Base-by-base conservation (phyloP, 2,888 invertebrate genomes). In the Gonocerus acuteangulatus region DNA sequence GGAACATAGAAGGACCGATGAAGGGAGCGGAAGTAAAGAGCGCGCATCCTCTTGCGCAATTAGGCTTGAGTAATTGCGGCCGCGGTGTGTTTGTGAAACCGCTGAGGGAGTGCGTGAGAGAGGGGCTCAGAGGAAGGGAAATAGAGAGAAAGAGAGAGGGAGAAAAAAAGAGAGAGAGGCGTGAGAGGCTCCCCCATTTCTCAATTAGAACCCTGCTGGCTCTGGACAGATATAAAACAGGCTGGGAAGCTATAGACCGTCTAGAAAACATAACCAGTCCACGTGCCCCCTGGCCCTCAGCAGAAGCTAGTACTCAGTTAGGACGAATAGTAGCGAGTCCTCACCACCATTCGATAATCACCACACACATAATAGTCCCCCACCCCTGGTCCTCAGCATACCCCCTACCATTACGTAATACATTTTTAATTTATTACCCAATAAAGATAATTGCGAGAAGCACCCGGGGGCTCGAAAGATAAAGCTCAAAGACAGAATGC, bases 181-280 rank as follows among this genome's bases (percentile, higher is more conserved):
- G 3, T 2, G 3, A 4, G 51, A 34, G 19, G 34, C 34, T 51
- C 51, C 51, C 48, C 51, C 51, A 51, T 51, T 51, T 51, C 51
- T 51, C 51, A 51, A 51, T 51, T 51, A 51, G 51, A 19, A 19
- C 2, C 6, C 34, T n/a, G 7, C 34, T 34, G 16, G n/a, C 34
- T 34, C n/a, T 16, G 16, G 18, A 42, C 42, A 51, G 51, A 51
- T 51, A 54, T 44, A 54, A 54, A 44, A 54, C 54, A 54, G 42
- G 22, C 36, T 21, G 16, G 18, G 48, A 16, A 48, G 7, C 22
- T 54, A 54, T 42, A 22, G 2, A 1, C 16, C 54, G 54, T 2
- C 1, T 21, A 2, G 54, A 42, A 42, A 54, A 54, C 54, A 54
- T 54, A 3, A 2, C 7, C 1, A 21, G 7, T 13, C 54, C 54